Evolutionary conservation across 2,113 vertebrate genomes (phyloP).

Genomic region (Hippocampus abdominalis): DNA sequence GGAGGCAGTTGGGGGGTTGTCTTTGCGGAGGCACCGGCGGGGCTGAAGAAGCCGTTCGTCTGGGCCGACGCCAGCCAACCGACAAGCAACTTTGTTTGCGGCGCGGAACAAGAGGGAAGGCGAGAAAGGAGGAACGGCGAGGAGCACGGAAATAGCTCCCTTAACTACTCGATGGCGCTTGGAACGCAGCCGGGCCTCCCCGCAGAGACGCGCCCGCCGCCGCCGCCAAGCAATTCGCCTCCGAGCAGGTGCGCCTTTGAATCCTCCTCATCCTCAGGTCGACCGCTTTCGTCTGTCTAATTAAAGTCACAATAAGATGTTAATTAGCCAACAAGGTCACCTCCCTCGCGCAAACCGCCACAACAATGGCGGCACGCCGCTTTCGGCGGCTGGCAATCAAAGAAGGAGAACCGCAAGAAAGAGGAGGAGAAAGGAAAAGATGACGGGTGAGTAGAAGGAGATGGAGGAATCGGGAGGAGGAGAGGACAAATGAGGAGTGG

Average conservation of each 20-base stretch:
- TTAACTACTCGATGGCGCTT: slow-evolving; percentile 75
- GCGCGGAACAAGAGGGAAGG: slow-evolving; percentile 71
- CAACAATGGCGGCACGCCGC: slow-evolving; percentile 71
- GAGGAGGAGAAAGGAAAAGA: slow-evolving; percentile 41
- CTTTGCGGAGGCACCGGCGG: slow-evolving; percentile 64
- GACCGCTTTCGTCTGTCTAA: slow-evolving; percentile 80
- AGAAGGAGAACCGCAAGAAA: background rate
- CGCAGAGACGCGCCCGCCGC: slow-evolving; percentile 62
- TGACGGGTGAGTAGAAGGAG: slow-evolving; percentile 39
- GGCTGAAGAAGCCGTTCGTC: slow-evolving; percentile 74
- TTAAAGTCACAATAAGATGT: slow-evolving; percentile 79
- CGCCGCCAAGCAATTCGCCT: slow-evolving; percentile 71
- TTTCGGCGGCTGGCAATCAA: slow-evolving; percentile 23
- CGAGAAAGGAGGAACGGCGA: slow-evolving; percentile 34
- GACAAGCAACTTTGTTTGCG: slow-evolving; percentile 72
- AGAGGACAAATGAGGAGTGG: background rate
- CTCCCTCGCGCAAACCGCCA: slow-evolving; percentile 61
- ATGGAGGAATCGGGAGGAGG: slow-evolving; percentile 6
- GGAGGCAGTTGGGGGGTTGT: too few relatives aligned
- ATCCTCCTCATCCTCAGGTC: slow-evolving; percentile 75
- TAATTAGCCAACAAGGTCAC: slow-evolving; percentile 82
- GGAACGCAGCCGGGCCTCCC: slow-evolving; percentile 70
- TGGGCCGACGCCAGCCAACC: slow-evolving; percentile 69
- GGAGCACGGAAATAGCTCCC: slow-evolving; percentile 72
- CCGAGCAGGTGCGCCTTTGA: slow-evolving; percentile 78